Percentiles rank a stretch among this genome's conserved stretches.
Evolutionary conservation across 2,888 invertebrate species (phyloP).

Genomic region (Rhagonycha fulva): DNA sequence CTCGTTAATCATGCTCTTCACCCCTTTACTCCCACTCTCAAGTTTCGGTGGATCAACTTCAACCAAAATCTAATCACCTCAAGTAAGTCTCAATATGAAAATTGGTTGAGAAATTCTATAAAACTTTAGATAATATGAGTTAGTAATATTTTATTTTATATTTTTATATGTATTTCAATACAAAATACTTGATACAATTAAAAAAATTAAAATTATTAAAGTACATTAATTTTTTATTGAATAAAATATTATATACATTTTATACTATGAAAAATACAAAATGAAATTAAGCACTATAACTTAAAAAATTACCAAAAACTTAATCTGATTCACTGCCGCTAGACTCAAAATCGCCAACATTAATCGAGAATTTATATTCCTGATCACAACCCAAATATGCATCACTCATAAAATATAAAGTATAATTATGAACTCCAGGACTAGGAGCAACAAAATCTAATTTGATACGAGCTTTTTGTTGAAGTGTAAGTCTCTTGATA

Average conservation of each 20-base stretch:
- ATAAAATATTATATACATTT: not conserved
- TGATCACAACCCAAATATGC: conserved; percentile 99
- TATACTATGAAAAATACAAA: not conserved
- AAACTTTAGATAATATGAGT: too few species aligned
- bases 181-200: too few species aligned
- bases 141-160: too few species aligned
- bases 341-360: conserved; percentile 77
- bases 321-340: conserved; percentile 66
- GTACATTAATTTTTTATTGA: not conserved
- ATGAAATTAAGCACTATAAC: not conserved
- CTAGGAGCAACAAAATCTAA: conserved; percentile 94
- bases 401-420: conserved; percentile 98
- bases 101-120: too few species aligned
- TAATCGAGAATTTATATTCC: conserved; percentile 92
- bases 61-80: too few species aligned
- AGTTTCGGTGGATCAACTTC: too few species aligned
- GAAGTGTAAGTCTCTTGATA: conserved; percentile 94
- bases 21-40: too few species aligned
- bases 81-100: too few species aligned
- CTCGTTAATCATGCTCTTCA: too few species aligned
- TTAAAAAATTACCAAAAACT: conserved; percentile 21
- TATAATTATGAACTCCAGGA: conserved; percentile 87
- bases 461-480: conserved; percentile 85
- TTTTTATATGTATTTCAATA: too few species aligned
- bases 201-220: too few species aligned